phyloP scores from a whole-genome alignment of 92 coral and sea anemone genomes.

The Bergia sp. region DNA sequence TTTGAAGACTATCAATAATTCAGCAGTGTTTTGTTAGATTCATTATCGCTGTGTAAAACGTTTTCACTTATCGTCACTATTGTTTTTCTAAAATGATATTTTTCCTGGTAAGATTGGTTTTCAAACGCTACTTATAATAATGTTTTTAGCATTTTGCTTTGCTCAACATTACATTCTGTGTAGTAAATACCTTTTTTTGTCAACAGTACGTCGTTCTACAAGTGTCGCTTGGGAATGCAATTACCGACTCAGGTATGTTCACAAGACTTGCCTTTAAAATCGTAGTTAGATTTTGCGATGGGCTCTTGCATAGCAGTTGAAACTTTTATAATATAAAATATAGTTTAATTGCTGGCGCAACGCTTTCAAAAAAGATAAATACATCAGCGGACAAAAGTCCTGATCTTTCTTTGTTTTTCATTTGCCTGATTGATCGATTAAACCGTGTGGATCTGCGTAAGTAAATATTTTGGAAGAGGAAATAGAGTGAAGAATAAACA shows the following conservation, averaged over 20 bases:
- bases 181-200: neutral
- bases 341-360: neutral
- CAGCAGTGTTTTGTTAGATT: neutral
- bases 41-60: neutral
- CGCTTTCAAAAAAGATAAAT: neutral
- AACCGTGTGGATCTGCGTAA: neutral
- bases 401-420: neutral
- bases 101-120: neutral
- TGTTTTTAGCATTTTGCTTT: neutral
- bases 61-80: neutral
- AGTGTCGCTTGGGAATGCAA: neutral
- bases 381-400: neutral
- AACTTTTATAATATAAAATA: too few relatives aligned
- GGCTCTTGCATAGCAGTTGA: neutral
- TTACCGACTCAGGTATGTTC: neutral
- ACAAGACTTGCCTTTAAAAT: neutral
- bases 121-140: neutral
- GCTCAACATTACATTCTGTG: neutral
- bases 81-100: neutral
- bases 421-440: neutral
- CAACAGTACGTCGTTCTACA: neutral
- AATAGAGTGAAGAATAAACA: too few relatives aligned
- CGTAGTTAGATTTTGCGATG: too few relatives aligned
- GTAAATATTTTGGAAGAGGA: neutral
- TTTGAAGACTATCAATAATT: neutral